Conservation (phyloP, 2,888 invertebrate genomes). For the Agriopis leucophaearia region DNA sequence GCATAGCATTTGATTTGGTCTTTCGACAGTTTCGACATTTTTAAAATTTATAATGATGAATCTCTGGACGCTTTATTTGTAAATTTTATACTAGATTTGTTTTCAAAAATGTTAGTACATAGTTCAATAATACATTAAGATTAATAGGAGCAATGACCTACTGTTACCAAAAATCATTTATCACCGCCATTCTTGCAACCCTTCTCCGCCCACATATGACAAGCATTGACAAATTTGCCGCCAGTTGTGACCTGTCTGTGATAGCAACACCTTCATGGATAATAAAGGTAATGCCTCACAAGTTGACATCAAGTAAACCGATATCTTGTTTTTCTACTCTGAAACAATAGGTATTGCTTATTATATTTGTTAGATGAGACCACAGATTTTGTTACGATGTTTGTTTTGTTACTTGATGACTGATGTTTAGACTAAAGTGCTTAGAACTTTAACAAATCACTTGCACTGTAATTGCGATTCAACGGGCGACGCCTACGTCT, state of each 20-base stretch:
- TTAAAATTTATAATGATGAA: too few species aligned
- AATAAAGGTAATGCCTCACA: constrained; percentile 29
- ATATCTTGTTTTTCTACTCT: constrained; percentile 36
- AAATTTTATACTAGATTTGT: too few species aligned
- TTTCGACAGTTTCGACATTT: not conserved
- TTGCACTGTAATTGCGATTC: not conserved
- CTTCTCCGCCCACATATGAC: constrained; percentile 51
- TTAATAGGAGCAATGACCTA: constrained; percentile 3
- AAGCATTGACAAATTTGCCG: constrained; percentile 59
- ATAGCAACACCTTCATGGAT: constrained; percentile 34
- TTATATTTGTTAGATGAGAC: constrained; percentile 19
- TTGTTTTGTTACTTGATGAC: too few species aligned
- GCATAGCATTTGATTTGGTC: too few species aligned
- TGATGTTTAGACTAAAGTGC: too few species aligned
- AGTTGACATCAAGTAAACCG: constrained; percentile 33
- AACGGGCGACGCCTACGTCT: not conserved
- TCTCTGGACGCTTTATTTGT: too few species aligned
- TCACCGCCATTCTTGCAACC: constrained; percentile 22
- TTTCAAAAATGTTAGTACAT: not conserved
- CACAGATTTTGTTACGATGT: constrained; percentile 6
- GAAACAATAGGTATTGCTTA: constrained; percentile 35
- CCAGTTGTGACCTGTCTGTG: constrained; percentile 55
- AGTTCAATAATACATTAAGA: not conserved
- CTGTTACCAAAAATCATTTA: constrained; percentile 21
- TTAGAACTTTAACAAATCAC: not conserved